Conservation (phyloP, 2,113 vertebrate species). For the Pomatostomus ruficeps region DNA sequence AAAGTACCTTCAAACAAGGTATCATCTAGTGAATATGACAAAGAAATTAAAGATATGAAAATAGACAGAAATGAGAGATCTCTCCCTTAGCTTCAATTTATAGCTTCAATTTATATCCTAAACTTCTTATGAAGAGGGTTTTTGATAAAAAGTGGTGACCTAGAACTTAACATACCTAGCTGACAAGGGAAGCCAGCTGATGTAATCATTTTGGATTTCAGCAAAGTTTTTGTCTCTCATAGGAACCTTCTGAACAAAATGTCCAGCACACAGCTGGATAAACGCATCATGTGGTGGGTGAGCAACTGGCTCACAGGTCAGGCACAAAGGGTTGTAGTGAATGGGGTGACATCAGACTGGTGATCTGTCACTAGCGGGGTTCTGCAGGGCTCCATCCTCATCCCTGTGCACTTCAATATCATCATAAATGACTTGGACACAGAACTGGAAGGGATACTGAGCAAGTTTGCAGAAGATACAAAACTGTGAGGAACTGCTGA, state of each 20-base stretch:
- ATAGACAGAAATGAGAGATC: background rate
- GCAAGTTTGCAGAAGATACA: background rate
- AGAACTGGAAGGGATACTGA: background rate
- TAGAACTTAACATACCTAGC: background rate
- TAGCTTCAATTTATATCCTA: background rate
- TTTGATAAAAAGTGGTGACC: background rate
- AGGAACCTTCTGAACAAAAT: background rate
- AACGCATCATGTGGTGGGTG: background rate
- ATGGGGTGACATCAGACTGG: background rate
- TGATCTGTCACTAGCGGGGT: background rate
- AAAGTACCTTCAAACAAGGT: background rate
- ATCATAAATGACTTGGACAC: background rate
- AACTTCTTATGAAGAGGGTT: background rate
- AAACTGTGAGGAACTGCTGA: background rate
- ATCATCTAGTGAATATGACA: background rate
- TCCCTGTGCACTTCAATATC: background rate
- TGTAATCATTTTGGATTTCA: background rate
- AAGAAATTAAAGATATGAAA: background rate
- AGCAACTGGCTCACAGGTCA: fast-evolving
- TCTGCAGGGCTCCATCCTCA: background rate
- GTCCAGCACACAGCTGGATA: background rate
- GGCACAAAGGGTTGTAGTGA: background rate
- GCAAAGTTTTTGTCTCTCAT: background rate
- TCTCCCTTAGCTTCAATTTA: background rate
- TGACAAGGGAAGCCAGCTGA: background rate